These are phyloP conservation scores for Alitta virens DNA, from an alignment of 2,888 invertebrate genomes.

Conservation along the genomic window DNA sequence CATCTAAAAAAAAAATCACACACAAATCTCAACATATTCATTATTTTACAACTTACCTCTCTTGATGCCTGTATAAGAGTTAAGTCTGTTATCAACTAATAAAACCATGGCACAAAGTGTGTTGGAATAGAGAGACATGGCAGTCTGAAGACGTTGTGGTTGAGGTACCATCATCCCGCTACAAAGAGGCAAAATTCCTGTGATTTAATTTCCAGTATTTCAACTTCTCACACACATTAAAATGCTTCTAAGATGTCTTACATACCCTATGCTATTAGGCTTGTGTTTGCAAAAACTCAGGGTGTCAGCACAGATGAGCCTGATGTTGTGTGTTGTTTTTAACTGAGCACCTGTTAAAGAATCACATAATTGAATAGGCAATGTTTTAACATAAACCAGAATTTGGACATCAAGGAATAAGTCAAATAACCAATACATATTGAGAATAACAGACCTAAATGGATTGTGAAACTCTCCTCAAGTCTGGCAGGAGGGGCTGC, in stretches of 20 bases:
- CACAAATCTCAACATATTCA: no score
- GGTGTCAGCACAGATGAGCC: constrained; percentile 82
- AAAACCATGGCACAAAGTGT: constrained; percentile 86
- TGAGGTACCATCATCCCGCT: constrained; percentile 49
- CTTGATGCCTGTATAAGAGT: constrained; percentile 66
- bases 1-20: no score
- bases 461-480: constrained; percentile 97
- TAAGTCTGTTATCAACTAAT: constrained; percentile 69
- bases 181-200: not conserved
- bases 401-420: no score
- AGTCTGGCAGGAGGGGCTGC: constrained; percentile 23
- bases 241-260: no score
- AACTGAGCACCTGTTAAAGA: constrained; percentile 76
- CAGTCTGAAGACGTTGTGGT: constrained; percentile 84
- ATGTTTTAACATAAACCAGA: no score
- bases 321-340: constrained; percentile 97
- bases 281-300: constrained; percentile 70
- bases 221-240: no score
- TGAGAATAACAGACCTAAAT: constrained; percentile 64
- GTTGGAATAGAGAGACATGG: constrained; percentile 88
- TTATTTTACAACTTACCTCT: constrained; percentile 60
- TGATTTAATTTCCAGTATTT: no score
- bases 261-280: constrained; percentile 50
- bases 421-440: no score
- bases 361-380: not conserved